Percentiles rank a stretch among this genome's conserved stretches.
Conservation (phyloP, 2,888 invertebrate genomes). For the Coelinius sp. region DNA sequence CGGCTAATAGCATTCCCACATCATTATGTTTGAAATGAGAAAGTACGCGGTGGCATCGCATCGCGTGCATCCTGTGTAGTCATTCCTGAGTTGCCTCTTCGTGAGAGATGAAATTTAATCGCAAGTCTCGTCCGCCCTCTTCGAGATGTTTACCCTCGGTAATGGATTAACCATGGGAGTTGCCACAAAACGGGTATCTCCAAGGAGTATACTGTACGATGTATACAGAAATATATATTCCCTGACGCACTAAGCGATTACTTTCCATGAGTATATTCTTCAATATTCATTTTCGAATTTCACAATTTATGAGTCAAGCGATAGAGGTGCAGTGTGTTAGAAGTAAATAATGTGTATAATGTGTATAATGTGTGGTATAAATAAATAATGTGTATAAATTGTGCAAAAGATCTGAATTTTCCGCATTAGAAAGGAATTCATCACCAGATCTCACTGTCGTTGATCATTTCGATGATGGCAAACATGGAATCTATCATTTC, state of each 20-base stretch:
- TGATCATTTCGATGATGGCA: not conserved
- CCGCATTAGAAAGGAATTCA: not conserved
- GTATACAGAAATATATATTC: conserved; percentile 35
- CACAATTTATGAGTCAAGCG: not conserved
- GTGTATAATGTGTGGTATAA: not conserved
- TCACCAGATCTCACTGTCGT: not conserved
- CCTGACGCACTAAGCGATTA: conserved; percentile 34
- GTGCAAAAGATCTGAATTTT: not conserved
- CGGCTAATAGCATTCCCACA: conserved; percentile 53
- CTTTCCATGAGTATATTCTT: conserved; percentile 37
- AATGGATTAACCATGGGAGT: conserved; percentile 56
- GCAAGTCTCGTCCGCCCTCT: conserved; percentile 53
- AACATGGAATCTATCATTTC: too few species aligned
- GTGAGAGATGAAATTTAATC: conserved; percentile 63
- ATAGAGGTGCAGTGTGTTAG: not conserved
- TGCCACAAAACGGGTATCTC: conserved; percentile 38
- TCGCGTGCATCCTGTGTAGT: conserved; percentile 25
- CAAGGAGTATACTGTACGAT: conserved; percentile 27
- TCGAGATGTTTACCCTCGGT: conserved; percentile 58
- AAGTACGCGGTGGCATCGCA: not conserved
- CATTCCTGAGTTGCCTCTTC: conserved; percentile 20
- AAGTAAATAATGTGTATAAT: not conserved
- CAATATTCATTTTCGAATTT: conserved; percentile 36
- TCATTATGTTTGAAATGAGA: conserved; percentile 48
- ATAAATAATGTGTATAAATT: not conserved